A percentile compares a stretch with the other conserved stretches of the same genome.
phyloP scores from a whole-genome alignment of 2,888 invertebrate genomes.

The Pseudeuparius sepicola region DNA sequence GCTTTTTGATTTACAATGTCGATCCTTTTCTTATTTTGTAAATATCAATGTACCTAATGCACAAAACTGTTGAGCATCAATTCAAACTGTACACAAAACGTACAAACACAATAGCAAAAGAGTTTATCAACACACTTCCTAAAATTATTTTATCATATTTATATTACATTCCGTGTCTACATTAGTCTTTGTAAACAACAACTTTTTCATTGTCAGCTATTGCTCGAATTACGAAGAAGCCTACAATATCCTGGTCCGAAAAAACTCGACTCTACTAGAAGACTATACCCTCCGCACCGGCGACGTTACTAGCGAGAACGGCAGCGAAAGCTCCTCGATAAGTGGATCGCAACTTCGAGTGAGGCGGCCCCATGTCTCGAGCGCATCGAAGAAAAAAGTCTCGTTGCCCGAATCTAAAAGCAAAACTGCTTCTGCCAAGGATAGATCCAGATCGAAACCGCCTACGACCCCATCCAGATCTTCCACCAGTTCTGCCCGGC shows the following conservation, averaged over 20 bases:
- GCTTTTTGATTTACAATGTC: no score
- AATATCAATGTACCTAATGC: no score
- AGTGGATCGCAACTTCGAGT: conserved; percentile 38
- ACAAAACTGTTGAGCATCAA: no score
- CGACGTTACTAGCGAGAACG: conserved; percentile 55
- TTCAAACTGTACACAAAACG: no score
- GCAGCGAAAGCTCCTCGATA: conserved; percentile 70
- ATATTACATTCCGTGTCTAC: no score
- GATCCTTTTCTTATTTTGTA: no score
- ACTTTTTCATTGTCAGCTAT: no score
- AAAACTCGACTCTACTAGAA: conserved; percentile 37
- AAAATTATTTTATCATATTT: no score
- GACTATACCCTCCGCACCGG: conserved; percentile 37
- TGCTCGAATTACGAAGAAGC: conserved; percentile 62
- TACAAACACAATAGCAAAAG: no score
- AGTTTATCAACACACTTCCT: no score
- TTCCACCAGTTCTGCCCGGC: conserved; percentile 34
- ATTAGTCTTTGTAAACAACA: no score
- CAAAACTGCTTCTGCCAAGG: conserved; percentile 34
- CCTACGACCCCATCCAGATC: conserved; percentile 28
- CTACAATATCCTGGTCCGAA: conserved; percentile 40
- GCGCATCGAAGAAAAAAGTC: conserved; percentile 25
- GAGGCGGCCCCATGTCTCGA: conserved; percentile 34
- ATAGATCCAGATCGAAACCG: conserved; percentile 31
- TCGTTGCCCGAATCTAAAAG: conserved; percentile 19